Conservation (phyloP, 2,888 invertebrate genomes). For the Bugulina stolonifera region DNA sequence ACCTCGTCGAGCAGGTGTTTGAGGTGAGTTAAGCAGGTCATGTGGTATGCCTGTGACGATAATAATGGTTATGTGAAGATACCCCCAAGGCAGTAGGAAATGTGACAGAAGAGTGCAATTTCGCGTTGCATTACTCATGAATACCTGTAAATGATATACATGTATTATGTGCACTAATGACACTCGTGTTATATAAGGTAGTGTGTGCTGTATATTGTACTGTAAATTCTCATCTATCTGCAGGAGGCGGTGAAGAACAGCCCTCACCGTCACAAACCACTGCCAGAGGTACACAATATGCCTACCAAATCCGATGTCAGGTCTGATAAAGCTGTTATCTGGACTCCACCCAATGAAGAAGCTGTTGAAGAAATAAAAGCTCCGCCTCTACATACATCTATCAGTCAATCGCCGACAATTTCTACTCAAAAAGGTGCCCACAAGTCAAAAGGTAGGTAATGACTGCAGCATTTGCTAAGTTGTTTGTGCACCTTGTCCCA, state of each 20-base stretch:
- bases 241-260: slow-evolving; percentile 13
- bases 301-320: neutral
- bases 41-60: too few relatives aligned
- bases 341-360: slow-evolving; percentile 19
- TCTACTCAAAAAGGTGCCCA: neutral
- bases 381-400: slow-evolving; percentile 3
- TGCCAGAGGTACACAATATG: slow-evolving; percentile 15
- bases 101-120: too few relatives aligned
- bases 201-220: too few relatives aligned
- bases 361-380: neutral
- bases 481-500: too few relatives aligned
- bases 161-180: too few relatives aligned
- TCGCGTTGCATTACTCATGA: too few relatives aligned
- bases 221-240: too few relatives aligned
- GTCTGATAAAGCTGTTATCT: slow-evolving; percentile 17
- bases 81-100: too few relatives aligned
- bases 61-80: too few relatives aligned
- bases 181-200: too few relatives aligned
- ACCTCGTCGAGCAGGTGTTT: slow-evolving; percentile 23
- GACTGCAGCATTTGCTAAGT: too few relatives aligned
- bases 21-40: slow-evolving; percentile 20
- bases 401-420: neutral
- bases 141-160: too few relatives aligned
- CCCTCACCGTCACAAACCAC: neutral
- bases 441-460: neutral